Evolutionary conservation across 2,113 vertebrate genomes (phyloP).

Genomic region (Turdus rufiventris): DNA sequence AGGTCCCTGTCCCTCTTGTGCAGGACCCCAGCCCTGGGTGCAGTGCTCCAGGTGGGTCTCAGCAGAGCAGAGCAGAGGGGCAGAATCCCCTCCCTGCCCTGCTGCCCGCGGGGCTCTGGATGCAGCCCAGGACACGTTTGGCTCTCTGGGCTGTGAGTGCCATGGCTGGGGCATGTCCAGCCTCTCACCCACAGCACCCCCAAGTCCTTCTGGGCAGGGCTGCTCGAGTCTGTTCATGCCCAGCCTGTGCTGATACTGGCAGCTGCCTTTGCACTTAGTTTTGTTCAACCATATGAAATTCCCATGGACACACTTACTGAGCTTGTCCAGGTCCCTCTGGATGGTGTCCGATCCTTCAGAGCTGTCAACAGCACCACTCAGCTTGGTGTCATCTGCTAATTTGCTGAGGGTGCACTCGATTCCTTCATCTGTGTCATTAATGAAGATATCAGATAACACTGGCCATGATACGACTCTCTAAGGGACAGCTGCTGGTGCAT

Average conservation of each 20-base stretch:
- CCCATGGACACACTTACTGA: accelerated
- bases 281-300: not conserved
- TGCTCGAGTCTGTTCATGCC: not conserved
- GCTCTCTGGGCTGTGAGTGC: too few relatives aligned
- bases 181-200: not conserved
- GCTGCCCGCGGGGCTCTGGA: too few relatives aligned
- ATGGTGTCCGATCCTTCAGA: not conserved
- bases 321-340: not conserved
- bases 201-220: not conserved
- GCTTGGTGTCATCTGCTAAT: not conserved
- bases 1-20: accelerated
- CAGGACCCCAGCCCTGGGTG: too few relatives aligned
- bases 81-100: too few relatives aligned
- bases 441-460: not conserved
- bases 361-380: not conserved
- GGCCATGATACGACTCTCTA: not conserved
- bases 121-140: too few relatives aligned
- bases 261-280: not conserved
- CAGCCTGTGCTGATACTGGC: not conserved
- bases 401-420: not conserved
- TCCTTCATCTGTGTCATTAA: not conserved
- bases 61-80: not conserved
- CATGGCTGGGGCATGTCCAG: not conserved
- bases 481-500: not conserved
- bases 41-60: not conserved